Evolutionary conservation across 2,888 invertebrate genomes (phyloP).

Genomic region (Mystacides longicornis): DNA sequence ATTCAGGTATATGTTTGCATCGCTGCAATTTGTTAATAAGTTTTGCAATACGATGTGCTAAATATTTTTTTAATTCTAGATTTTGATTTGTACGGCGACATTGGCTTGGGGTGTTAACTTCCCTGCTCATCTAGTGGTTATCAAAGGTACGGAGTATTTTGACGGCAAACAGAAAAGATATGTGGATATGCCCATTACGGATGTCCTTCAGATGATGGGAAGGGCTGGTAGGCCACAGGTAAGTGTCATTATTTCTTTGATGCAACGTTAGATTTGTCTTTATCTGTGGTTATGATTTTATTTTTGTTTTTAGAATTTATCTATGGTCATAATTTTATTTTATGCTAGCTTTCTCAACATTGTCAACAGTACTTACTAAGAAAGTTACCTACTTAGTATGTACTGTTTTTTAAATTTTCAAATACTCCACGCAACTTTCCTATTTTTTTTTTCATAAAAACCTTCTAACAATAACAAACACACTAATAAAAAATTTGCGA

Average conservation of each 20-base stretch:
- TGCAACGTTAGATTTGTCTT: not conserved
- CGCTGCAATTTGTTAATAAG: not conserved
- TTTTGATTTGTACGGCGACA: slow-evolving; percentile 93
- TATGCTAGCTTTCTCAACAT: too few species aligned
- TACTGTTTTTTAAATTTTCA: too few species aligned
- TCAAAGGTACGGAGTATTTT: slow-evolving; percentile 98
- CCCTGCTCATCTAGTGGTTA: slow-evolving; percentile 95
- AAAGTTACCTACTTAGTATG: too few species aligned
- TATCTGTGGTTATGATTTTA: too few species aligned
- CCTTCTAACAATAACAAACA: too few species aligned
- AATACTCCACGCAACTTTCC: too few species aligned
- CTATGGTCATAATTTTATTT: too few species aligned
- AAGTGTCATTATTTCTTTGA: not conserved
- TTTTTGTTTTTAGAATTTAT: too few species aligned
- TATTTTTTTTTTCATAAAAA: too few species aligned
- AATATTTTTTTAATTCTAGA: slow-evolving; percentile 38
- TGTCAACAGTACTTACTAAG: too few species aligned
- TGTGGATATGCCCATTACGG: slow-evolving; percentile 99
- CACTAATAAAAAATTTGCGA: too few species aligned
- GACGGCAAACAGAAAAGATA: slow-evolving; percentile 95
- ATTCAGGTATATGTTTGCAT: slow-evolving; percentile 62
- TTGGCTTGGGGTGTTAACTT: slow-evolving; percentile 99
- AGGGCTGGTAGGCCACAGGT: slow-evolving; percentile 87
- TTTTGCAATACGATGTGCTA: not conserved
- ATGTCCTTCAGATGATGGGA: slow-evolving; percentile 99